Conservation (phyloP, 2,888 invertebrate genomes). For the Amphipyra tragopoginis region DNA sequence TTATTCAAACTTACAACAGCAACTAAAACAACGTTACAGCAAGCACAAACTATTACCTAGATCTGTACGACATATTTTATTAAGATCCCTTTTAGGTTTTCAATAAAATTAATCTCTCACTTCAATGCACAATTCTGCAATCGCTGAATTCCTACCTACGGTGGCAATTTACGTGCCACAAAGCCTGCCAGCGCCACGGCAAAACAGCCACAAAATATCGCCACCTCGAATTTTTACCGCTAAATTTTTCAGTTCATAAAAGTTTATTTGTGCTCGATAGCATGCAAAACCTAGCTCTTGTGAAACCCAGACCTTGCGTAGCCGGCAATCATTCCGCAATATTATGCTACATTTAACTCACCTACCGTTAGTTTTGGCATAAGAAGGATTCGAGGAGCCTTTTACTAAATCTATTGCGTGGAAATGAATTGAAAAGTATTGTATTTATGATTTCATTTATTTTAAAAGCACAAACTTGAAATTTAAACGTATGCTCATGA, state of each 20-base stretch:
- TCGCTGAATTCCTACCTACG: conserved; percentile 51
- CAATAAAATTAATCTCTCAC: conserved; percentile 54
- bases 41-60: too few species aligned
- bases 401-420: conserved; percentile 40
- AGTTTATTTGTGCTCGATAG: conserved; percentile 64
- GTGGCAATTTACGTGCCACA: conserved; percentile 65
- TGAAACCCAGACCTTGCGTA: conserved; percentile 52
- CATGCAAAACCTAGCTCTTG: conserved; percentile 62
- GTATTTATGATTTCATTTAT: conserved; percentile 36
- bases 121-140: conserved; percentile 62
- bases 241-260: conserved; percentile 71
- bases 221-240: conserved; percentile 56
- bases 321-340: conserved; percentile 52
- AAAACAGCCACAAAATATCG: conserved; percentile 64
- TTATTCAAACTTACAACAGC: too few species aligned
- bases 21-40: too few species aligned
- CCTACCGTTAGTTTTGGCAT: conserved; percentile 36
- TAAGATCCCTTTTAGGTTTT: conserved; percentile 27
- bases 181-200: conserved; percentile 67
- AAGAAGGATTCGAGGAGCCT: conserved; percentile 32
- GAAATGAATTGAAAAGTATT: conserved; percentile 35
- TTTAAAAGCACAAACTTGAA: conserved; percentile 9
- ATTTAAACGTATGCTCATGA: neutral
- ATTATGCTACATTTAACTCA: conserved; percentile 60
- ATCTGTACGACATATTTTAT: neutral